Conservation (phyloP, 64 coral and sea anemone species). For the Actinia tenebrosa region DNA sequence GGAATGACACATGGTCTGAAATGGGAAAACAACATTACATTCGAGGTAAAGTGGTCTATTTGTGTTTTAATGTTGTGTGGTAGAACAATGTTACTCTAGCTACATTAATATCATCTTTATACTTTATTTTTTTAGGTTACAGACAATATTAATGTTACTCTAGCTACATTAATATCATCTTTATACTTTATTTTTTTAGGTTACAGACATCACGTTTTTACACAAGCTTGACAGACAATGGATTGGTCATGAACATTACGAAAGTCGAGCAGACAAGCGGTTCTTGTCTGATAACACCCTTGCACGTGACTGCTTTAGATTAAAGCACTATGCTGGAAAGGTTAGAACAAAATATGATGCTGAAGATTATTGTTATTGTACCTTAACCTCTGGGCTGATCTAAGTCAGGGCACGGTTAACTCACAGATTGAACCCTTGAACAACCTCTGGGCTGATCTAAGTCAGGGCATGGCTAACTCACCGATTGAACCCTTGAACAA, state of each 20-base stretch:
- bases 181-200: constrained; percentile 35
- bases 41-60: no score
- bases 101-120: neutral
- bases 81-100: neutral
- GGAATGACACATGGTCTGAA: no score
- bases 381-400: no score
- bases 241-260: constrained; percentile 76
- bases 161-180: neutral
- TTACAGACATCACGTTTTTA: constrained; percentile 76
- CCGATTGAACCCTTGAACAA: no score
- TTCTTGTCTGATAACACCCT: constrained; percentile 68
- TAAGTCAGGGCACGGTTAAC: no score
- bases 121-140: constrained; percentile 48
- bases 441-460: no score
- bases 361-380: no score
- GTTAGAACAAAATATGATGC: constrained; percentile 13
- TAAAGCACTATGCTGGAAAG: constrained; percentile 92
- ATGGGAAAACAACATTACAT: no score
- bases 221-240: constrained; percentile 79
- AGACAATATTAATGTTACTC: constrained; percentile 24
- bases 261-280: constrained; percentile 71
- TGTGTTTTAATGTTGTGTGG: no score
- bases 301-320: constrained; percentile 73
- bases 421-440: no score
- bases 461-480: no score